These are phyloP conservation scores for Andrena chrysosceles DNA, from an alignment of 2,888 invertebrate genomes.

Conservation along the genomic window DNA sequence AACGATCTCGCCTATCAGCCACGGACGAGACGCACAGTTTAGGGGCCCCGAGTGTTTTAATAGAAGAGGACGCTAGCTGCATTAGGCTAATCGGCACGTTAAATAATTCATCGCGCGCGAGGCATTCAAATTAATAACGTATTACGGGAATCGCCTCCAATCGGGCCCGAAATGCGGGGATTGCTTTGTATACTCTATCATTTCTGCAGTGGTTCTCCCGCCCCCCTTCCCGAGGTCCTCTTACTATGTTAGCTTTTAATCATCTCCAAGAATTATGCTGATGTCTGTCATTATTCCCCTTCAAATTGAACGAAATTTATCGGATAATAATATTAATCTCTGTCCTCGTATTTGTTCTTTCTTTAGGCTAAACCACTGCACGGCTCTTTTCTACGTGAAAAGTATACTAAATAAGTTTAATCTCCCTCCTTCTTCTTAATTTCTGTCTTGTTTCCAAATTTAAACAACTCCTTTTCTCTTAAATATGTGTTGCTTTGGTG, in stretches of 20 bases:
- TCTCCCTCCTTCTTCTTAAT: not conserved
- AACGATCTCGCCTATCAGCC: slow-evolving; percentile 24
- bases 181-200: slow-evolving; percentile 73
- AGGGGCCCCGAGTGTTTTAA: slow-evolving; percentile 17
- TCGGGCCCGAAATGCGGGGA: slow-evolving; percentile 60
- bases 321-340: slow-evolving; percentile 10
- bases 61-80: slow-evolving; percentile 56
- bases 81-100: slow-evolving; percentile 73
- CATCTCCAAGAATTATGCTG: slow-evolving; percentile 8
- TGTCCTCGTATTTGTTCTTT: not conserved
- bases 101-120: slow-evolving; percentile 76
- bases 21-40: slow-evolving; percentile 13
- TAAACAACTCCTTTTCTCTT: too few relatives aligned
- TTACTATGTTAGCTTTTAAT: not conserved
- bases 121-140: slow-evolving; percentile 76
- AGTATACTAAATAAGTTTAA: not conserved
- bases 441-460: not conserved
- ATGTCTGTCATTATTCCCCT: slow-evolving; percentile 1
- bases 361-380: not conserved
- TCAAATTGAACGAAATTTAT: slow-evolving; percentile 4
- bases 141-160: slow-evolving; percentile 72
- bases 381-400: not conserved
- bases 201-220: slow-evolving; percentile 70
- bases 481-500: too few relatives aligned
- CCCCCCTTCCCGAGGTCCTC: not conserved